A percentile compares a stretch with the other conserved stretches of the same genome.
These are phyloP conservation scores for Sylvilagus floridanus DNA, from an alignment of 2,797 vertebrate genomes.

Conservation along the genomic window DNA sequence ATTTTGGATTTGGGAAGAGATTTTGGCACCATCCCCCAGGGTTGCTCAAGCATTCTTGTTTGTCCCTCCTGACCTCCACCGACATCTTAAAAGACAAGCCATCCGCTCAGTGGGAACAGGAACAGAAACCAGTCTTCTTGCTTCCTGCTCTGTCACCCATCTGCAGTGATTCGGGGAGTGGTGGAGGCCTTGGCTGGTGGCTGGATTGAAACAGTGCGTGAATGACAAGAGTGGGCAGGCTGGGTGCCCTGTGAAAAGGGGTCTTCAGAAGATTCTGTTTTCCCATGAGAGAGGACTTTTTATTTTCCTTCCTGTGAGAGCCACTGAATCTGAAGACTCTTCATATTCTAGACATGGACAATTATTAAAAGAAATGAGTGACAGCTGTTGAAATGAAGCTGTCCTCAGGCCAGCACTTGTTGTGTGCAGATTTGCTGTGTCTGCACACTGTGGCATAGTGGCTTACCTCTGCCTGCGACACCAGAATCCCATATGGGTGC, in stretches of 20 bases:
- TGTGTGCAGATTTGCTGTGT: too few species aligned
- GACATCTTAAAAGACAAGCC: background rate
- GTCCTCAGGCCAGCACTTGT: too few species aligned
- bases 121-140: rapidly evolving
- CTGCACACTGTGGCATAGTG: too few species aligned
- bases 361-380: background rate
- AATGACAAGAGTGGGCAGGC: background rate
- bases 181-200: background rate
- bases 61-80: too few species aligned
- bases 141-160: rapidly evolving
- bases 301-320: background rate
- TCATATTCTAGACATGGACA: background rate
- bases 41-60: background rate
- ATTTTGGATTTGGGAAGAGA: background rate
- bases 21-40: background rate
- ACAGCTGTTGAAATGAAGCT: background rate
- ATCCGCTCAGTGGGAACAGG: too few species aligned
- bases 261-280: background rate
- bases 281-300: background rate
- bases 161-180: background rate
- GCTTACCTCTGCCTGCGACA: too few species aligned
- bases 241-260: background rate
- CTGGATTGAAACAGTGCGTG: background rate
- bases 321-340: background rate
- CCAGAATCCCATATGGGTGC: too few species aligned